phyloP scores from a whole-genome alignment of 2,888 invertebrate species.

The Cenopis cana region DNA sequence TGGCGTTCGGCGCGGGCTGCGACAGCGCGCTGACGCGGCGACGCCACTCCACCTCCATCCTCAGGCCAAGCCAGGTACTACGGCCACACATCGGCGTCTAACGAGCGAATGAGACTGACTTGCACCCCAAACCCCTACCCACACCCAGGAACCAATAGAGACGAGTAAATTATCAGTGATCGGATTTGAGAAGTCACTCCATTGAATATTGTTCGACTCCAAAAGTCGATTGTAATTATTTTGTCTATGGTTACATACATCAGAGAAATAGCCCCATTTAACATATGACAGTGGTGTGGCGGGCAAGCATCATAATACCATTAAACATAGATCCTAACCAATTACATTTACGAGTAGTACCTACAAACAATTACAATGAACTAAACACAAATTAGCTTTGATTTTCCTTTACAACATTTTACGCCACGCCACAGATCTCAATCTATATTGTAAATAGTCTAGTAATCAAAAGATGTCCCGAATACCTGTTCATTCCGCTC shows the following conservation, averaged over 20 bases:
- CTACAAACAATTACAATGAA: too few relatives aligned
- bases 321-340: not conserved
- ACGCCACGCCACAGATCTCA: not conserved
- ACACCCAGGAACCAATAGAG: not conserved
- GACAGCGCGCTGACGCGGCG: slow-evolving; percentile 89
- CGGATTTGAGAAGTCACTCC: not conserved
- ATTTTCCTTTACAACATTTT: not conserved
- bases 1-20: slow-evolving; percentile 67
- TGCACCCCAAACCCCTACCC: not conserved
- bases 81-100: slow-evolving; percentile 43
- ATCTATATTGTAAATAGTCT: not conserved
- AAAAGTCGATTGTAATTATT: not conserved
- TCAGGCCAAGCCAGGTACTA: slow-evolving; percentile 87
- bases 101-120: slow-evolving; percentile 35
- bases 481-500: slow-evolving; percentile 50
- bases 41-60: slow-evolving; percentile 90
- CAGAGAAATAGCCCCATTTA: not conserved
- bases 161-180: not conserved
- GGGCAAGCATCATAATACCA: not conserved
- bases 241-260: not conserved
- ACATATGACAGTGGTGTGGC: not conserved
- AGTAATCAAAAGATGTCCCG: not conserved
- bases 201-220: not conserved
- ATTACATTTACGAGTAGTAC: not conserved
- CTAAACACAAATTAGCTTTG: not conserved